Evolutionary conservation across 2,888 invertebrate genomes (phyloP).

Genomic region (Lasioglossum marginatum): DNA sequence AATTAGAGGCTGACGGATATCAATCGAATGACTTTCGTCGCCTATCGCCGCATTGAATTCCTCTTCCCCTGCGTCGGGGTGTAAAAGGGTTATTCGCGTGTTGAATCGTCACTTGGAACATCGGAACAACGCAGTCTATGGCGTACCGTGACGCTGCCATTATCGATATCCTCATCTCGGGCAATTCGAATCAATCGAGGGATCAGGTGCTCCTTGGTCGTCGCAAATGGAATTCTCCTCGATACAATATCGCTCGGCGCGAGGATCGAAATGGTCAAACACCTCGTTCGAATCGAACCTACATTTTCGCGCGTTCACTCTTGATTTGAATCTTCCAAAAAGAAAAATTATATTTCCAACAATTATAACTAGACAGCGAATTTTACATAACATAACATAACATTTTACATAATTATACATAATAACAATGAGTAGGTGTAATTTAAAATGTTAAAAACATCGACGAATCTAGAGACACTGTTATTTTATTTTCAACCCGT

Average conservation of each 20-base stretch:
- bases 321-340: background rate
- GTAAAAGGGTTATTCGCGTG: conserved; percentile 29
- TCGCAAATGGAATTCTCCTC: conserved; percentile 37
- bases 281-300: background rate
- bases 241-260: conserved; percentile 20
- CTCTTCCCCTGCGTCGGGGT: background rate
- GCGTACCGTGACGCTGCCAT: conserved; percentile 26
- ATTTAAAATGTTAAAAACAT: too few relatives aligned
- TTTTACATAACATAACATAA: too few relatives aligned
- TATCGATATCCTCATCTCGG: conserved; percentile 19
- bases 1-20: conserved; percentile 26
- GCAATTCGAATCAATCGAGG: conserved; percentile 43
- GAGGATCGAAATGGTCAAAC: conserved; percentile 10
- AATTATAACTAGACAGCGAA: too few relatives aligned
- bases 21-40: conserved; percentile 32
- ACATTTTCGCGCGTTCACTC: background rate
- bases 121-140: conserved; percentile 27
- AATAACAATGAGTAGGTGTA: too few relatives aligned
- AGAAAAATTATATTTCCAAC: too few relatives aligned
- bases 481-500: too few relatives aligned
- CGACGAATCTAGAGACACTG: too few relatives aligned
- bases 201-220: conserved; percentile 29
- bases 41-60: background rate
- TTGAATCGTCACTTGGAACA: conserved; percentile 1
- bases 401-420: too few relatives aligned